phyloP scores from a whole-genome alignment of 2,797 vertebrate genomes.

The Neoniphon sammara region DNA sequence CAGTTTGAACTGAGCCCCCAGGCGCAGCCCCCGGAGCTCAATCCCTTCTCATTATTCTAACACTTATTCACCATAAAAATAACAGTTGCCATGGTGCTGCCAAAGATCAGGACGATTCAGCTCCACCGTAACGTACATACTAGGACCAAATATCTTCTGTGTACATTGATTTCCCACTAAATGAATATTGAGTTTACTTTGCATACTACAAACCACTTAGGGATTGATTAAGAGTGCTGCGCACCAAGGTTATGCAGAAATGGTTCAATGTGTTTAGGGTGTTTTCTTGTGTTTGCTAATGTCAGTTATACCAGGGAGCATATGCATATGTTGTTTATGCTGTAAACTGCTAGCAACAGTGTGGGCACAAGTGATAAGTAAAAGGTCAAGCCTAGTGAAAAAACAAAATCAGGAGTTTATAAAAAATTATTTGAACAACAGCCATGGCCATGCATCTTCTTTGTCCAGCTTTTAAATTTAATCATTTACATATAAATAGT shows the following conservation, averaged over 20 bases:
- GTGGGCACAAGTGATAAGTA: constrained; percentile 7
- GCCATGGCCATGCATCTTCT: background rate
- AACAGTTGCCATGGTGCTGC: constrained; percentile 60
- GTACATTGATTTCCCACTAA: constrained; percentile 46
- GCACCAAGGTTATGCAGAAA: constrained; percentile 28
- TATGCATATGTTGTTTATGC: constrained; percentile 27
- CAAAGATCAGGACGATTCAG: constrained; percentile 41
- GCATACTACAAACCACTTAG: constrained; percentile 18
- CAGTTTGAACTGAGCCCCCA: constrained; percentile 69
- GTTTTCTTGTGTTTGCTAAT: constrained; percentile 29
- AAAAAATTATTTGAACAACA: constrained; percentile 1
- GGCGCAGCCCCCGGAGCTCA: constrained; percentile 57
- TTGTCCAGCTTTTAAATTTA: background rate
- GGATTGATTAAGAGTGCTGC: constrained; percentile 30
- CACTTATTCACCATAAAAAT: constrained; percentile 52
- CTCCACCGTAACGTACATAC: background rate
- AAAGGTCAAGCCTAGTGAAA: constrained; percentile 22
- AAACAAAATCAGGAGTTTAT: constrained; percentile 15
- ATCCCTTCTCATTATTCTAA: constrained; percentile 62
- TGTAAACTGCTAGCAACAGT: constrained; percentile 19
- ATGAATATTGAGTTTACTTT: constrained; percentile 36
- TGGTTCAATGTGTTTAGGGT: background rate
- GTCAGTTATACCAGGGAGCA: constrained; percentile 7
- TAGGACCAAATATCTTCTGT: constrained; percentile 32
- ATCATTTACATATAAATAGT: background rate